Evolutionary conservation across 2,797 vertebrate genomes (phyloP), one percentile per base, ranked within the genome.

Genomic region (Syndactyla subalaris): DNA sequence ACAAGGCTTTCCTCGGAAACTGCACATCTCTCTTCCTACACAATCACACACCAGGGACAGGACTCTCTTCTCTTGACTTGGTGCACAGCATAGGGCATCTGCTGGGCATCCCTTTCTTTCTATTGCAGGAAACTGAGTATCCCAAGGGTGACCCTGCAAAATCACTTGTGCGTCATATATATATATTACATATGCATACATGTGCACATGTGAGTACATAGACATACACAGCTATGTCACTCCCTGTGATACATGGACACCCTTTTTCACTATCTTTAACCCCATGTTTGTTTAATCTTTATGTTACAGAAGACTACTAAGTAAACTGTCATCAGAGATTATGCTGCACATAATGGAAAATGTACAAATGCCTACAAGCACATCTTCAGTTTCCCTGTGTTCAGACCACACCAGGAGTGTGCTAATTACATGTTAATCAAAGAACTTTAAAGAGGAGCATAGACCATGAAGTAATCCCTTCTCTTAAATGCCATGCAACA

Each of bases 371-470:
- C 65, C 83, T 77, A 51, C 55, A 61, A 62, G 41, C 10, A 36
- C 23, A 49, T 39, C 41, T 88, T 68, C 52, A 26, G 39, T 39
- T 88, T 88, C 43, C 41, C 34, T 77, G 10, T 10, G 29, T 48
- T 48, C 66, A 84, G 58, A 51, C 70, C 26, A 32, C 0, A 9
- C 27, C 51, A 86, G 23, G 14, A 90, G 12, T 12, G 34, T 66
- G 62, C 36, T 88, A 88, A 78, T 88, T 66, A 73, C 16, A 66
- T 13, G 15, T 70, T 95, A 72, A 86, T 45, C 65, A 73, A 39
- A 83, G n/a, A 84, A 52, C 34, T 84, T 78, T 29, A 38, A 70
- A 75, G 52, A 87, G 17, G 5, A 45, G 11, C 12, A 63, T 0
- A 67, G 23, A 21, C 22, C 34, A 75, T 36, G 70, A 82, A 88